These are phyloP conservation scores for Zygothrica quintamaculata DNA, from an alignment of 2,888 invertebrate species.

Conservation along the genomic window DNA sequence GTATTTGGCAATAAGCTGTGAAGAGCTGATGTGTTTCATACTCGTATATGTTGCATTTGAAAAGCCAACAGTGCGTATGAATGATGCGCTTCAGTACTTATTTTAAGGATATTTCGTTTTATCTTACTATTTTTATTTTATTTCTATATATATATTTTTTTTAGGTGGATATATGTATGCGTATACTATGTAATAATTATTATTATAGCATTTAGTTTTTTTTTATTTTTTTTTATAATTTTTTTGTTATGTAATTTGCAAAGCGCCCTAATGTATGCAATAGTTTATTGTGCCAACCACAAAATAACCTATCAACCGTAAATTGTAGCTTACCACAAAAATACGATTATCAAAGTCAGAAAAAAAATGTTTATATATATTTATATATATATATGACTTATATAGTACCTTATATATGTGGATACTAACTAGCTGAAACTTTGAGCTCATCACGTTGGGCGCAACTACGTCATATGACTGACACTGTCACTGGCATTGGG, in stretches of 20 bases:
- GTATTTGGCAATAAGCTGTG: constrained; percentile 33
- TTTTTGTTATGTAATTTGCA: constrained; percentile 22
- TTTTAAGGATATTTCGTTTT: constrained; percentile 17
- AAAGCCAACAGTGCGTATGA: constrained; percentile 59
- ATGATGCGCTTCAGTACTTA: constrained; percentile 31
- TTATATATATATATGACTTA: constrained; percentile 10
- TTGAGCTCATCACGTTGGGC: constrained; percentile 10
- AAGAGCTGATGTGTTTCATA: constrained; percentile 18
- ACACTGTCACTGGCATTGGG: not conserved
- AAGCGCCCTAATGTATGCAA: constrained; percentile 34
- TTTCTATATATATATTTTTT: constrained; percentile 10
- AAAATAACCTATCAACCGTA: constrained; percentile 36
- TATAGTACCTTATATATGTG: constrained; percentile 17
- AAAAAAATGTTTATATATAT: not conserved
- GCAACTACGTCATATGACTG: constrained; percentile 20
- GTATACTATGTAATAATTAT: too few species aligned
- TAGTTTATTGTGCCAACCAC: constrained; percentile 40
- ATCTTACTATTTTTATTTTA: not conserved
- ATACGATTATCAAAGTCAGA: constrained; percentile 8
- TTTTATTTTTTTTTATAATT: constrained; percentile 2
- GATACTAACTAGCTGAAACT: constrained; percentile 1
- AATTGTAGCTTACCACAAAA: constrained; percentile 37
- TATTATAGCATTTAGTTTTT: not conserved
- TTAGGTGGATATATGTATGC: not conserved
- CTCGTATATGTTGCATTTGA: constrained; percentile 4